Evolutionary conservation across 2,888 invertebrate species (phyloP).

Genomic region (Drosophila quinaria): DNA sequence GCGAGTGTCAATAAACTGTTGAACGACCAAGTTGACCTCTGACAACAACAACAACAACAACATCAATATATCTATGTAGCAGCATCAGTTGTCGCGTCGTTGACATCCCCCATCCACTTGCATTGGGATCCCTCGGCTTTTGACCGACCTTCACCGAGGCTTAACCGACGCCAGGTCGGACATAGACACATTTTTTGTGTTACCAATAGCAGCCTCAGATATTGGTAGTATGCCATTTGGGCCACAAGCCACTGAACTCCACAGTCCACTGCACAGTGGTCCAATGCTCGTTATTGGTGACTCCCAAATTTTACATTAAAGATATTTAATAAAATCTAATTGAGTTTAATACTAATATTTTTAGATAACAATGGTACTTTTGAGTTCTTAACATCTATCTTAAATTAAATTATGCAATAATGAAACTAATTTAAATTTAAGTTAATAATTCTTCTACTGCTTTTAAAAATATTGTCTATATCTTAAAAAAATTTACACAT

Average conservation of each 20-base stretch:
- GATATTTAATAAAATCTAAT: no score
- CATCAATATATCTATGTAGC: slow-evolving; percentile 5
- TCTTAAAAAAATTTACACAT: no score
- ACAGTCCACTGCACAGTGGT: slow-evolving; percentile 45
- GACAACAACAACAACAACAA: slow-evolving; percentile 28
- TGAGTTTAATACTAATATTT: no score
- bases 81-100: slow-evolving; percentile 26
- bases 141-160: slow-evolving; percentile 33
- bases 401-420: no score
- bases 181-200: slow-evolving; percentile 53
- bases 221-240: slow-evolving; percentile 5
- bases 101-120: slow-evolving; percentile 7
- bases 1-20: slow-evolving; percentile 71
- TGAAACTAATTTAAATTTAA: no score
- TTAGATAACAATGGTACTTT: no score
- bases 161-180: slow-evolving; percentile 28
- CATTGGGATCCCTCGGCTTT: background rate
- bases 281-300: no score
- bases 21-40: slow-evolving; percentile 44
- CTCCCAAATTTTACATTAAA: no score
- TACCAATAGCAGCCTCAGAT: slow-evolving; percentile 1
- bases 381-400: no score
- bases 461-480: no score
- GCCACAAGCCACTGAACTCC: slow-evolving; percentile 61
- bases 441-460: no score